phyloP scores from a whole-genome alignment of 2,113 vertebrate genomes.

The Salvelinus namaycush region DNA sequence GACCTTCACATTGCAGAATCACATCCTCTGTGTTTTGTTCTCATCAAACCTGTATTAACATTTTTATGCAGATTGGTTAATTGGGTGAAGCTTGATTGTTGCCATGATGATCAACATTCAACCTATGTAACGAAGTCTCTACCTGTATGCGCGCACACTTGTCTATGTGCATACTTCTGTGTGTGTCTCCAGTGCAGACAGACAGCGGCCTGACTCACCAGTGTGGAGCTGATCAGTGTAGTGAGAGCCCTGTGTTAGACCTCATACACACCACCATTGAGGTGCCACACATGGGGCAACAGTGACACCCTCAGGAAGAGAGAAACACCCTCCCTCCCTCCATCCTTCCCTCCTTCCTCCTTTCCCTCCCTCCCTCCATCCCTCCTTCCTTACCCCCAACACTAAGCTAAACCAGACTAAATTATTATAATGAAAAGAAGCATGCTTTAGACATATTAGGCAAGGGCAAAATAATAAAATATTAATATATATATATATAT shows the following conservation, averaged over 20 bases:
- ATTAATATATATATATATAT: conserved; percentile 36
- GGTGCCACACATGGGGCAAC: conserved; percentile 64
- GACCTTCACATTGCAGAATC: conserved; percentile 21
- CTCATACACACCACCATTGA: neutral
- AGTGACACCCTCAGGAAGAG: conserved; percentile 75
- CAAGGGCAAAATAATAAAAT: conserved; percentile 61
- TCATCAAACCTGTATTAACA: neutral
- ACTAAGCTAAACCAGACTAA: conserved; percentile 3
- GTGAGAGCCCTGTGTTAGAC: neutral
- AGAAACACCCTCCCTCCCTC: conserved; percentile 8
- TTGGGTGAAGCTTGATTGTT: conserved; percentile 18
- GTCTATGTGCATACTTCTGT: neutral
- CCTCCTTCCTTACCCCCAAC: conserved; percentile 33
- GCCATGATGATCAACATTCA: conserved; percentile 30
- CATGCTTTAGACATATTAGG: conserved; percentile 46
- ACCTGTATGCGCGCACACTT: neutral
- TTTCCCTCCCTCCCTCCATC: neutral
- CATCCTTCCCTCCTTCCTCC: neutral
- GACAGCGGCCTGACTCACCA: neutral
- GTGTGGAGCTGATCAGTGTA: neutral
- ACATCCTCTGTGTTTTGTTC: too few species aligned
- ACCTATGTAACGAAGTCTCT: neutral
- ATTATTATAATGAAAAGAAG: conserved; percentile 54
- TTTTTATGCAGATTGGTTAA: conserved; percentile 37
- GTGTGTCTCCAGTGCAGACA: neutral